phyloP scores from a whole-genome alignment of 2,797 vertebrate genomes.

The Danio jaintianensis region DNA sequence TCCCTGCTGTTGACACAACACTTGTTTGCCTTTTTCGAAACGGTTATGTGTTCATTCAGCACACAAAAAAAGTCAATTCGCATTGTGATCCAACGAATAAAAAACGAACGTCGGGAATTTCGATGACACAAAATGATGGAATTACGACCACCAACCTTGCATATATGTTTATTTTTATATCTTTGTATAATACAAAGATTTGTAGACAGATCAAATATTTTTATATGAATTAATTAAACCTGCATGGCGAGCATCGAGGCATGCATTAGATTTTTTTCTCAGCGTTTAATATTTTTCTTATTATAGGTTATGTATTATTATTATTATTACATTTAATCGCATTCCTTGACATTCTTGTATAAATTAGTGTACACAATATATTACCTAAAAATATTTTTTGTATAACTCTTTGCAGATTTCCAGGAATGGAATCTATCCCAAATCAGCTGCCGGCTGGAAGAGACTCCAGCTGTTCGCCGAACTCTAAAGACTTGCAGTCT shows the following conservation, averaged over 20 bases:
- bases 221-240: not conserved
- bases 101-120: not conserved
- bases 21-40: not conserved
- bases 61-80: not conserved
- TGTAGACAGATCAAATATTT: not conserved
- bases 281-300: not conserved
- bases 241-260: not conserved
- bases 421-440: conserved; percentile 90
- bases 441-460: conserved; percentile 87
- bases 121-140: not conserved
- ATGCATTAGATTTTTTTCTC: not conserved
- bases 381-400: conserved; percentile 6
- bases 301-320: too few relatives aligned
- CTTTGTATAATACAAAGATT: conserved; percentile 13
- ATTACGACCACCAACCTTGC: too few relatives aligned
- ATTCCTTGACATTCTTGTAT: not conserved
- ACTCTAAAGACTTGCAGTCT: conserved; percentile 90
- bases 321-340: too few relatives aligned
- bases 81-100: not conserved
- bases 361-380: not conserved
- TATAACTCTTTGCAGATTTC: conserved; percentile 71
- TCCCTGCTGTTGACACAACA: conserved; percentile 59
- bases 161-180: too few relatives aligned
- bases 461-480: conserved; percentile 90
- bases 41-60: not conserved